Base-by-base conservation (phyloP, 1,140 invertebrate species). In the Trissolcus basalis region DNA sequence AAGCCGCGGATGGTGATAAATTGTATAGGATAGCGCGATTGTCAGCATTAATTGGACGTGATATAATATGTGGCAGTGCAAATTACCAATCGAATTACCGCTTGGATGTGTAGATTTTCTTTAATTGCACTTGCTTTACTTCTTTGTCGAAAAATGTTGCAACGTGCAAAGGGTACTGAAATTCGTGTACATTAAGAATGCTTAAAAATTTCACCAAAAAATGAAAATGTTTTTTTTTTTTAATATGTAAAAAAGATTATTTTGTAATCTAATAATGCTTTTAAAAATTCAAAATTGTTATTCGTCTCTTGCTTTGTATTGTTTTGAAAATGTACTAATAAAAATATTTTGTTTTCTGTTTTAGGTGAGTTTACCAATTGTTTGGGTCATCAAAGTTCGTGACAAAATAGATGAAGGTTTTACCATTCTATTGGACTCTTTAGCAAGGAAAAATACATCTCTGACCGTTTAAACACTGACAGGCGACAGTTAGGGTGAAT, bases 401-500 rank as follows among this genome's bases (percentile, higher is more conserved):
- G 10, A 35, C 5, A 6, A 35, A 6, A 35, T 5, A 35, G 10
- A 35, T 35, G 5, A 10, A 35, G 68, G 65, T n/a, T n/a, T n/a
- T n/a, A n/a, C n/a, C n/a, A n/a, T n/a, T n/a, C n/a, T n/a, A n/a
- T n/a, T n/a, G n/a, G n/a, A n/a, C n/a, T n/a, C n/a, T n/a, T n/a
- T n/a, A n/a, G n/a, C n/a, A n/a, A n/a, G n/a, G 50, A 41, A 51
- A 55, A 48, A 19, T 64, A 65, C 55, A 61, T 58, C 16, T 51
- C 68, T 32, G 63, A 53, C 72, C 64, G 53, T 63, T 75, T 50
- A 68, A 58, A 53, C 53, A 53, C 39, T 74, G 55, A 56, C 65
- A 67, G 53, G 65, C 51, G 63, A 72, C 68, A 72, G 68, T 68
- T 71, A 68, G 74, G 74, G 74, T 58, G 74, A 77, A 77, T 77